Base-by-base conservation (phyloP, 35 echinoderm and acorn worm genomes). In the Patiria miniata region DNA sequence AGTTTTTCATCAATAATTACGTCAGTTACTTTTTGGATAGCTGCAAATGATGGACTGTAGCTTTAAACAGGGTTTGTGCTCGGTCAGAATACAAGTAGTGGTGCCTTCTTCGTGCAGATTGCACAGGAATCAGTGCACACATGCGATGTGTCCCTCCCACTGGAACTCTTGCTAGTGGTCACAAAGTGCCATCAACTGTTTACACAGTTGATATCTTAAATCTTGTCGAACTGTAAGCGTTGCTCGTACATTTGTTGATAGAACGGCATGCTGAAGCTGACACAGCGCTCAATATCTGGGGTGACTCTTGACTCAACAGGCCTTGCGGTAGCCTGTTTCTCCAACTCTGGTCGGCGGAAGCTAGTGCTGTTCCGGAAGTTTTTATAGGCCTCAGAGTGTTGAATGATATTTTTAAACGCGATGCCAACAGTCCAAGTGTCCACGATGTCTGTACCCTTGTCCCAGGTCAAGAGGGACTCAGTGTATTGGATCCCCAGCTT, bases 401-500 rank as follows among this genome's bases (percentile, higher is more conserved):
- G 26, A 7, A 73, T 73, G 65, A 73, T 0, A 22, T 73, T 4
- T 32, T 73, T 12, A 1, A 73, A 6, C 29, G 65, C 1, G 14
- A 14, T 26, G 34, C 65, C 34, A 10, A 58, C 5, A 42, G 44
- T 50, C 85, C 85, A 87, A 16, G 36, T 8, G 2, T 79, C 78
- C 1, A 87, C 68, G 12, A 79, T 30, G 3, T 87, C 85, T 10
- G 68, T 32, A 5, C 79, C 81, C 1, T 52, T 28, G 2, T 83
- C 58, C 89, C 89, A 91, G 19, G n/a, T 79, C 8, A 91, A 29
- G 15, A 85, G 36, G 21, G 39, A 40, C 32, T 85, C 68, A 23
- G 60, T 56, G 83, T 85, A 86, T 39, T 61, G 61, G n/a, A 91
- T 79, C 23, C 83, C 89, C 21, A 91, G 33, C 9, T 38, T 37